Conservation (phyloP, 2,113 vertebrate genomes). For the Cephalopholis sonnerati region DNA sequence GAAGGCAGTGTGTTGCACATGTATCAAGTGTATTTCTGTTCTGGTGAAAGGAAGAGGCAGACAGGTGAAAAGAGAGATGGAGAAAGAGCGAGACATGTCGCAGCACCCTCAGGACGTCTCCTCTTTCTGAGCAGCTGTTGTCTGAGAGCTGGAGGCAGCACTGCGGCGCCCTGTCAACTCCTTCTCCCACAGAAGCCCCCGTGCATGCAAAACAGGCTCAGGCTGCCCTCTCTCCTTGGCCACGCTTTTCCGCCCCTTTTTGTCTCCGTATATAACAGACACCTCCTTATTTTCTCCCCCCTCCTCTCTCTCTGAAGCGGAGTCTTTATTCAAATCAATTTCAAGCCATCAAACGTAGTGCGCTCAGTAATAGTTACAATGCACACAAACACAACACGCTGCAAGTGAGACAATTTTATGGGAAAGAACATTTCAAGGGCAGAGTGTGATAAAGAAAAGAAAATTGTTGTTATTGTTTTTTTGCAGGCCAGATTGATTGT, state of each 20-base stretch:
- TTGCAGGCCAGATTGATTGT: slow-evolving; percentile 50
- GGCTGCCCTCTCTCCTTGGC: slow-evolving; percentile 73
- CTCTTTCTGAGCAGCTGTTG: slow-evolving; percentile 82
- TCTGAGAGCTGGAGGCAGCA: slow-evolving; percentile 80
- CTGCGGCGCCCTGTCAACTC: slow-evolving; percentile 80
- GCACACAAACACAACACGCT: slow-evolving; percentile 43
- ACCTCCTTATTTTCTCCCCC: slow-evolving; percentile 47
- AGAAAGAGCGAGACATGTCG: slow-evolving; percentile 72
- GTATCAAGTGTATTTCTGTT: slow-evolving; percentile 52
- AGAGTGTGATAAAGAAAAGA: slow-evolving; percentile 55
- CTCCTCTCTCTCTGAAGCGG: background rate
- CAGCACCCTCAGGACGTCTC: slow-evolving; percentile 77
- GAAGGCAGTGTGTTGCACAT: slow-evolving; percentile 30
- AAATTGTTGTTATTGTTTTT: slow-evolving; percentile 35
- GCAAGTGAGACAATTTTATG: slow-evolving; percentile 48
- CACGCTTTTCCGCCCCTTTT: slow-evolving; percentile 49
- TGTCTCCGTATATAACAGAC: slow-evolving; percentile 50
- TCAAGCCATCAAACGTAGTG: slow-evolving; percentile 50
- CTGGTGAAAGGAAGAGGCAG: slow-evolving; percentile 57
- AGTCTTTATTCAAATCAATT: slow-evolving; percentile 74
- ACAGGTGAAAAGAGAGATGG: slow-evolving; percentile 72
- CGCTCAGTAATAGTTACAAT: slow-evolving; percentile 37
- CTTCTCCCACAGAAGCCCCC: slow-evolving; percentile 67
- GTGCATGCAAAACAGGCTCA: slow-evolving; percentile 80
- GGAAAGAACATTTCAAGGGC: slow-evolving; percentile 74